These are phyloP conservation scores for Rhagonycha fulva DNA, from an alignment of 2,888 invertebrate genomes.

Conservation along the genomic window DNA sequence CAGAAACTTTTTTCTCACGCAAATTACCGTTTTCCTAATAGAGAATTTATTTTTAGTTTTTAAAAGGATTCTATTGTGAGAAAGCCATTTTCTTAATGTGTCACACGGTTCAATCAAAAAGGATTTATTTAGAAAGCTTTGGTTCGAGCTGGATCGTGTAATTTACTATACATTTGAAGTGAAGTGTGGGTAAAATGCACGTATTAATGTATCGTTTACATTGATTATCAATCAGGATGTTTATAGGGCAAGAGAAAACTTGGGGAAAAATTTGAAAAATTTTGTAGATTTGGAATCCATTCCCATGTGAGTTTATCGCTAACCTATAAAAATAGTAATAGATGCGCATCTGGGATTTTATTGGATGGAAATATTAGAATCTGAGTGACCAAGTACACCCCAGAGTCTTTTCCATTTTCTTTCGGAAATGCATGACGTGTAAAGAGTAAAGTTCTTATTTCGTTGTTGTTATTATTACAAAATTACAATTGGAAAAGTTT, in stretches of 20 bases:
- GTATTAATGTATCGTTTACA: constrained; percentile 54
- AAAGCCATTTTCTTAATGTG: constrained; percentile 29
- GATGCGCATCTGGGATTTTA: constrained; percentile 33
- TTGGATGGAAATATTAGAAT: constrained; percentile 35
- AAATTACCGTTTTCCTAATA: not conserved
- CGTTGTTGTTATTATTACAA: constrained; percentile 1
- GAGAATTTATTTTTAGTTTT: constrained; percentile 9
- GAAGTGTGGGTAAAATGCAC: constrained; percentile 48
- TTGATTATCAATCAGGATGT: constrained; percentile 51
- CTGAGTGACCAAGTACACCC: constrained; percentile 36
- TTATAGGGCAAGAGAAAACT: constrained; percentile 7
- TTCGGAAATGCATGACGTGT: constrained; percentile 30
- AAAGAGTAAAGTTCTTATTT: constrained; percentile 19
- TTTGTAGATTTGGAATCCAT: constrained; percentile 6
- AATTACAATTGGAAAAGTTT: not conserved
- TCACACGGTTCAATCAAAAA: constrained; percentile 28
- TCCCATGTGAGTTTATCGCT: constrained; percentile 32
- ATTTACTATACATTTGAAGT: constrained; percentile 30
- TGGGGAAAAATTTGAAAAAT: constrained; percentile 15
- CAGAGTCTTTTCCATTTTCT: constrained; percentile 33
- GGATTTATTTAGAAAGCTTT: constrained; percentile 30
- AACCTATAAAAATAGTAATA: constrained; percentile 36
- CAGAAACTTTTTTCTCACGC: not conserved
- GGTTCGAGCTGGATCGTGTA: constrained; percentile 14
- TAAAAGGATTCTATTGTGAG: constrained; percentile 8